Conservation (phyloP, 2,113 vertebrate genomes). For the Nothobranchius furzeri region DNA sequence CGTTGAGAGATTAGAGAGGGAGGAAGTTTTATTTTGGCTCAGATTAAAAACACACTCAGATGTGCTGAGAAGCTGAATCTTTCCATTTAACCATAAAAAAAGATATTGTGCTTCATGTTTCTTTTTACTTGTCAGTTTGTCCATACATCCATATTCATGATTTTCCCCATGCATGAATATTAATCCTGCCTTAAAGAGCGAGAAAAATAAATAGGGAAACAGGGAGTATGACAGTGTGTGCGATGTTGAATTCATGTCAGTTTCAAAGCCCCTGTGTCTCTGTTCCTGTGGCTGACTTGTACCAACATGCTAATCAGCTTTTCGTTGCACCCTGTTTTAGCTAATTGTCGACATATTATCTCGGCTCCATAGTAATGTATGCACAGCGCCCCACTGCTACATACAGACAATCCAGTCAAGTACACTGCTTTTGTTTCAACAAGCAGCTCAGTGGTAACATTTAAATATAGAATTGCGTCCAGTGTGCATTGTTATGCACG, state of each 20-base stretch:
- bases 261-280: constrained; percentile 72
- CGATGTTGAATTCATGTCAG: constrained; percentile 66
- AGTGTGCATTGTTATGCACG: constrained; percentile 52
- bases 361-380: constrained; percentile 85
- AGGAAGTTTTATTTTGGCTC: constrained; percentile 5
- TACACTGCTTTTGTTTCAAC: constrained; percentile 57
- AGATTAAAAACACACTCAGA: constrained; percentile 9
- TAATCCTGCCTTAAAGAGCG: constrained; percentile 63
- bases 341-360: constrained; percentile 79
- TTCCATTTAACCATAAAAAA: neutral
- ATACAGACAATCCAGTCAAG: constrained; percentile 50
- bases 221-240: constrained; percentile 51
- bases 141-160: constrained; percentile 73
- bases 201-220: constrained; percentile 54
- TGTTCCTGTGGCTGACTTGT: constrained; percentile 65
- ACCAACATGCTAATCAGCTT: constrained; percentile 75
- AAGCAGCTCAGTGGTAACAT: constrained; percentile 58
- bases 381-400: constrained; percentile 53
- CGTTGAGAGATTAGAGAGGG: neutral
- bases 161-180: constrained; percentile 65
- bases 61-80: constrained; percentile 19
- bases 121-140: constrained; percentile 59
- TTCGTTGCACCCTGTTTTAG: constrained; percentile 62
- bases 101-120: neutral
- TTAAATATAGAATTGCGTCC: constrained; percentile 64